Percentiles rank a stretch among this genome's conserved stretches.
phyloP scores from a whole-genome alignment of 1,140 invertebrate genomes.

The Temnothorax nylanderi region DNA sequence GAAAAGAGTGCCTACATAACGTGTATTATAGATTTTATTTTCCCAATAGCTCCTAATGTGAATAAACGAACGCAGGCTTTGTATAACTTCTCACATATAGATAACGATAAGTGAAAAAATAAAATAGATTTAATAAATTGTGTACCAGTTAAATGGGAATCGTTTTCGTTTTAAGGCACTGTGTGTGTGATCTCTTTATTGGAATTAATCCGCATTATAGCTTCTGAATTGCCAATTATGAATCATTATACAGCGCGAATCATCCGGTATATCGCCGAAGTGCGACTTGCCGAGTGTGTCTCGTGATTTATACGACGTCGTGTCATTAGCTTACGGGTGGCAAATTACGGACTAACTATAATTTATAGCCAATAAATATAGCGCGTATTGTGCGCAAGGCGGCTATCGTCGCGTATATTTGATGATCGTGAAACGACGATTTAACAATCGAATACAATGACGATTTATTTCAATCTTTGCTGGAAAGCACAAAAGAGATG shows the following conservation, averaged over 20 bases:
- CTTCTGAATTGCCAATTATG: conserved; percentile 39
- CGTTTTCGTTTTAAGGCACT: not conserved
- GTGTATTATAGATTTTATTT: no score
- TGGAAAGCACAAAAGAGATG: conserved; percentile 26
- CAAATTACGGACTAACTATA: conserved; percentile 51
- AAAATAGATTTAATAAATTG: not conserved
- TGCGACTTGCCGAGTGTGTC: conserved; percentile 7
- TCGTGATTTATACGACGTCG: conserved; percentile 49
- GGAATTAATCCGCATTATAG: conserved; percentile 26
- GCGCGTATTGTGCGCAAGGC: conserved; percentile 26
- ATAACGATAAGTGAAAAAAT: not conserved
- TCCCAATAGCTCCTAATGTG: no score
- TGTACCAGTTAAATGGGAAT: not conserved
- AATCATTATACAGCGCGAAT: conserved; percentile 47
- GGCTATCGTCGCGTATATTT: conserved; percentile 4
- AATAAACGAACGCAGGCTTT: no score
- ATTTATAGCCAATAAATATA: conserved; percentile 58
- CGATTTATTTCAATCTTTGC: conserved; percentile 44
- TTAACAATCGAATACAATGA: conserved; percentile 38
- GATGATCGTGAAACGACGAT: conserved; percentile 16
- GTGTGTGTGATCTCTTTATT: not conserved
- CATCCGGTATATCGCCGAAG: not conserved
- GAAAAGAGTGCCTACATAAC: not conserved
- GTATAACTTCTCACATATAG: not conserved
- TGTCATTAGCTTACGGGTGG: conserved; percentile 54